phyloP scores from a whole-genome alignment of 2,797 vertebrate genomes.

The Sarcoramphus papa region DNA sequence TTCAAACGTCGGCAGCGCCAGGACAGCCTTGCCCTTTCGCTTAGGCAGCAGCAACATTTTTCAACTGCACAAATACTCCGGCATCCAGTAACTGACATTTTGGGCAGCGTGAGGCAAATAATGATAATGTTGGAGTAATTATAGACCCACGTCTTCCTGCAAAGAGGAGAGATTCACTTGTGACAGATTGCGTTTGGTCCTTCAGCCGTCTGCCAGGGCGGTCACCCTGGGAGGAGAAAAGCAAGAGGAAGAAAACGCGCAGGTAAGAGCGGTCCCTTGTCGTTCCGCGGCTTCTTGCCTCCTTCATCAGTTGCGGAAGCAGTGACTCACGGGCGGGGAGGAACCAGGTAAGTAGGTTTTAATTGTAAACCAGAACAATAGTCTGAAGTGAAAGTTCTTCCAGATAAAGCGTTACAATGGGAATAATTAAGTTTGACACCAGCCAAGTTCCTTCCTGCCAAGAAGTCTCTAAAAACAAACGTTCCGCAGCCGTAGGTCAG shows the following conservation, averaged over 20 bases:
- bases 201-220: background rate
- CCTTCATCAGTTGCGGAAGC: fast-evolving
- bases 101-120: background rate
- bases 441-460: background rate
- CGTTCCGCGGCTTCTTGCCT: background rate
- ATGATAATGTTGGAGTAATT: background rate
- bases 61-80: background rate
- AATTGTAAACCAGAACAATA: fast-evolving
- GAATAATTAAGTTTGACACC: background rate
- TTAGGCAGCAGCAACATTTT: background rate
- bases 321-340: fast-evolving
- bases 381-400: background rate
- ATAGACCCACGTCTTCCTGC: background rate
- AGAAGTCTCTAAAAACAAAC: background rate
- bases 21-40: background rate
- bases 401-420: background rate
- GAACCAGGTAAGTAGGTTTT: background rate
- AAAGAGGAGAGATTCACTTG: background rate
- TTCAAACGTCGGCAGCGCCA: fast-evolving
- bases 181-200: background rate
- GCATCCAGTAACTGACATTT: background rate
- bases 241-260: background rate
- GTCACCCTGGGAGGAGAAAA: background rate
- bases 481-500: background rate
- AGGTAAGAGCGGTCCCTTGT: background rate